phyloP scores from a whole-genome alignment of 2,797 vertebrate species.

The Trachops cirrhosus region DNA sequence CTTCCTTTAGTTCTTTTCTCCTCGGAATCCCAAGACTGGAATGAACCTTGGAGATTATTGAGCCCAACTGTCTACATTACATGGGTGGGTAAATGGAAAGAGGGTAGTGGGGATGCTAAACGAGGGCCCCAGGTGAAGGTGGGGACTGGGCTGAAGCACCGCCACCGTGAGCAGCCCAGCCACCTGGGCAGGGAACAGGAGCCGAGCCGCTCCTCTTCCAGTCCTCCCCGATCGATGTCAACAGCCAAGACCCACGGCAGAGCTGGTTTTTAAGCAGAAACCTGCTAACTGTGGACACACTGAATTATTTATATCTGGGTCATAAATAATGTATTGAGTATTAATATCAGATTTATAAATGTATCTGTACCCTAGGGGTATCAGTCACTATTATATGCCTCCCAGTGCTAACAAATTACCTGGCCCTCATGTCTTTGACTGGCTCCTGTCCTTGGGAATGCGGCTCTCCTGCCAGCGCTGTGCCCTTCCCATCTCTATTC shows the following conservation, averaged over 20 bases:
- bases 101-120: background rate
- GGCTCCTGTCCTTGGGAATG: slow-evolving; percentile 55
- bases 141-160: background rate
- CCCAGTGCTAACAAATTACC: slow-evolving; percentile 73
- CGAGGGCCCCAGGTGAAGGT: background rate
- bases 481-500: background rate
- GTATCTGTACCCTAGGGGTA: slow-evolving; percentile 63
- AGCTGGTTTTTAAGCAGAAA: slow-evolving; percentile 73
- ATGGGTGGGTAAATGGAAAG: background rate
- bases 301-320: slow-evolving; percentile 81
- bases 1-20: background rate
- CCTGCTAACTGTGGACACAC: slow-evolving; percentile 70
- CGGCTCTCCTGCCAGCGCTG: background rate
- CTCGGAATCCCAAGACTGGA: background rate
- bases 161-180: background rate
- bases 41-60: background rate
- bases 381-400: slow-evolving; percentile 69
- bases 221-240: slow-evolving; percentile 39
- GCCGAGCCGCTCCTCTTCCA: background rate
- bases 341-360: slow-evolving; percentile 79
- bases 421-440: slow-evolving; percentile 61
- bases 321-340: slow-evolving; percentile 80
- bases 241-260: slow-evolving; percentile 62
- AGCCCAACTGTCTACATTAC: background rate
- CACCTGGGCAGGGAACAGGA: background rate